Evolutionary conservation across 2,113 vertebrate species (phyloP).

Genomic region (Axis porcinus): DNA sequence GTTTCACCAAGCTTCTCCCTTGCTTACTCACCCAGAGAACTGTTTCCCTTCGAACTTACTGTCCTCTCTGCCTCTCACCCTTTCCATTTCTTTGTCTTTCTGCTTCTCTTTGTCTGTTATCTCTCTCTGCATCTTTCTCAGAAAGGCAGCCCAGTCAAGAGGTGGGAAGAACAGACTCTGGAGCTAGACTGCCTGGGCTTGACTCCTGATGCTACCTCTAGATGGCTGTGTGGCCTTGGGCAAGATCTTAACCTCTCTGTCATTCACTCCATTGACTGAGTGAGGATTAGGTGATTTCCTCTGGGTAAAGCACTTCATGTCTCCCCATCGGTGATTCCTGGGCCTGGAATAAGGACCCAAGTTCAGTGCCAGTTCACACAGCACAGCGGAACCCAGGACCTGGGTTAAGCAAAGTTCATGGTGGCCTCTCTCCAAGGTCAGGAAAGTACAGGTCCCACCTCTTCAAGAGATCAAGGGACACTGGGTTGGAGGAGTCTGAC

Average conservation of each 20-base stretch:
- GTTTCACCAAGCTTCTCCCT: neutral
- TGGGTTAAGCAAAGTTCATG: neutral
- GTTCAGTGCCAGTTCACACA: neutral
- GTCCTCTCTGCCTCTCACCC: neutral
- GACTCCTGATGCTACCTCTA: neutral
- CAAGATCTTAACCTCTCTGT: neutral
- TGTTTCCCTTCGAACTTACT: neutral
- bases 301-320: neutral
- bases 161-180: neutral
- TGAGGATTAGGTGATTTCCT: neutral
- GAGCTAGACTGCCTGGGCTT: neutral
- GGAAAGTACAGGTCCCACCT: neutral
- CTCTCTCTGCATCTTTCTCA: neutral
- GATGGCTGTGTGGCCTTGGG: neutral
- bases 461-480: neutral
- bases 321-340: neutral
- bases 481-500: neutral
- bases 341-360: neutral
- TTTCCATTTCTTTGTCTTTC: neutral
- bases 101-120: neutral
- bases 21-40: neutral
- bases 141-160: neutral
- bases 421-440: neutral
- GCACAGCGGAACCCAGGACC: neutral
- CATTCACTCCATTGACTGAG: neutral